Evolutionary conservation across 2,797 vertebrate genomes (phyloP), one percentile per base, ranked within the genome.

Genomic region (Pseudomugil tenellus): DNA sequence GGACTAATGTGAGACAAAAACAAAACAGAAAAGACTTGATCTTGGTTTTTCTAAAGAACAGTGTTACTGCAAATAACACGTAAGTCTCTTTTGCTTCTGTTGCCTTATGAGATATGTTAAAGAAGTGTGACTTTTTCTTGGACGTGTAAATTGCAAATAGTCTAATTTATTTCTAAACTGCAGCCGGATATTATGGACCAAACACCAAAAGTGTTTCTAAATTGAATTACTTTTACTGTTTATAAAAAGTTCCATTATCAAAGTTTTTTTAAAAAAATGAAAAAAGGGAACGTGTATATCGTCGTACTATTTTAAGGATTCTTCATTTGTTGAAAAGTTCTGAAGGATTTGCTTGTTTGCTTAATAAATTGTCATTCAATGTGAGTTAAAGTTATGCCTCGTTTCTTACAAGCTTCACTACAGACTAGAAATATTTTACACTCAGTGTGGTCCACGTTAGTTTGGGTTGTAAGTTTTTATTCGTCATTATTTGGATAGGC

Each of bases 121-220:
- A 90, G 89, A 92, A 92, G 88, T 91, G 87, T 83, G 93, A 93
- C 85, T 69, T 91, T 91, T 92, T 89, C 92, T 93, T 94, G 96
- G 95, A 96, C 95, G 93, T 98, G 96, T 98, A 98, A 96, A 97
- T 96, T 96, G 95, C 95, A 95, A 94, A 98, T 98, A 98, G 95
- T 99, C n/a, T n/a, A 99, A 99, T 99, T 99, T 99, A 99, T 99
- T 99, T 98, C 95, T 95, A 96, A 93, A 90, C 94, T 97, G 95
- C 97, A 96, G 95, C 95, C 94, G 93, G 94, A 95, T 95, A 92
- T 95, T 94, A 93, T 90, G 97, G 97, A 98, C 98, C 97, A 99
- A 98, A 97, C 93, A 93, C 95, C 94, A 79, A 83, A 95, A 95
- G 95, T 97, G 95, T 97, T 96, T 95, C 90, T 93, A 96, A 96